Percentiles rank a stretch among this genome's conserved stretches.
Evolutionary conservation across 2,113 vertebrate species (phyloP).

Genomic region (Oostethus manadensis): DNA sequence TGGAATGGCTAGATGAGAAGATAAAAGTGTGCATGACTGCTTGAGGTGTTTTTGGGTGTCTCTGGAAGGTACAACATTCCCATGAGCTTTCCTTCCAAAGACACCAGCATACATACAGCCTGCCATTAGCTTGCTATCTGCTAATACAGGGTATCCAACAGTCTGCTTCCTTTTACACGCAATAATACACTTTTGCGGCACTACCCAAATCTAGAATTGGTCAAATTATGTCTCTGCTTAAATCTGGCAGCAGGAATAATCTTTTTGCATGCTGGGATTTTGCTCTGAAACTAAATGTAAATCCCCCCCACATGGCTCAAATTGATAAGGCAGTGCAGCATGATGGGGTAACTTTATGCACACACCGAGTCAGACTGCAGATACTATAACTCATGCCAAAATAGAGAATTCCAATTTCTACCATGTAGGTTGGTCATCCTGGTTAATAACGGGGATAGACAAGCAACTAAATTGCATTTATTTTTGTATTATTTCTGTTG

Average conservation of each 20-base stretch:
- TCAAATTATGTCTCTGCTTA: not conserved
- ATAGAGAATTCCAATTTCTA: not conserved
- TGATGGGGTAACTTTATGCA: constrained; percentile 7
- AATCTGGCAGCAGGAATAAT: constrained; percentile 7
- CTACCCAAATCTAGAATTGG: constrained; percentile 4
- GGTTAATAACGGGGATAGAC: too few relatives aligned
- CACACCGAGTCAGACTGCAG: not conserved
- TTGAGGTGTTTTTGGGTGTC: constrained; percentile 16
- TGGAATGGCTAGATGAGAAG: constrained; percentile 22
- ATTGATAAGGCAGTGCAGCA: constrained; percentile 22
- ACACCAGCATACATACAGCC: constrained; percentile 13
- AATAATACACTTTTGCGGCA: not conserved
- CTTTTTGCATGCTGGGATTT: constrained; percentile 6
- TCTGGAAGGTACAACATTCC: constrained; percentile 36
- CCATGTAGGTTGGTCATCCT: not conserved
- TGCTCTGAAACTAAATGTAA: constrained; percentile 30
- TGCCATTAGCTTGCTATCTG: constrained; percentile 46
- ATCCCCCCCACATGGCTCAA: constrained; percentile 20
- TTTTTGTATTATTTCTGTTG: not conserved
- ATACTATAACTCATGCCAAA: not conserved
- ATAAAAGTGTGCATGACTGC: constrained; percentile 25
- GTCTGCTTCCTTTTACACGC: constrained; percentile 6
- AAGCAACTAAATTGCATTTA: too few relatives aligned
- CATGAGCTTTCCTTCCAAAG: constrained; percentile 16
- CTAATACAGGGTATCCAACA: constrained; percentile 22